Evolutionary conservation across 2,113 vertebrate species (phyloP).

Genomic region (Melanocharis versteri): DNA sequence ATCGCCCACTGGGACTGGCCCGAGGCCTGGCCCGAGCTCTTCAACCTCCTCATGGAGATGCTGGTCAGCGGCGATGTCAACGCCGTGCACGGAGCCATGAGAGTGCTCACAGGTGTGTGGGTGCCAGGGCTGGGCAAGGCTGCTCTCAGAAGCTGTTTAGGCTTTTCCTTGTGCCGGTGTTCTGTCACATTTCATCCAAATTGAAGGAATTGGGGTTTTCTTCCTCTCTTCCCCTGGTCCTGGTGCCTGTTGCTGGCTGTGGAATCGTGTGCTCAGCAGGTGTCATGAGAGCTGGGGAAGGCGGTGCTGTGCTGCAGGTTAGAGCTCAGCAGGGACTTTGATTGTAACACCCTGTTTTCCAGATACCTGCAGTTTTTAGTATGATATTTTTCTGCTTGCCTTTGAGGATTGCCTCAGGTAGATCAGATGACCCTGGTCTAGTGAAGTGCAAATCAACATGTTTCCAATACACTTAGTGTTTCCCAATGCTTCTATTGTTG

Average conservation of each 20-base stretch:
- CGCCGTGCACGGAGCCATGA: conserved; percentile 96
- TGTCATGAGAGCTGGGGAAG: neutral
- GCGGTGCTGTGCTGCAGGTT: neutral
- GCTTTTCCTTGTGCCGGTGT: neutral
- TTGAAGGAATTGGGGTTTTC: neutral
- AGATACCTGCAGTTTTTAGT: neutral
- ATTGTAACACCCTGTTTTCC: neutral
- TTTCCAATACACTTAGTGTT: neutral
- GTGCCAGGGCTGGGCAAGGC: fast-evolving
- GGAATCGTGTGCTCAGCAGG: neutral
- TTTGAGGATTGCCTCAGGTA: neutral
- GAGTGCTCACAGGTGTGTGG: conserved; percentile 90
- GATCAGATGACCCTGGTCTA: neutral
- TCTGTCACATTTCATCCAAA: neutral
- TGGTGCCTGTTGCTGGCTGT: fast-evolving
- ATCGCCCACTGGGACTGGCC: conserved; percentile 99
- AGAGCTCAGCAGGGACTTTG: neutral
- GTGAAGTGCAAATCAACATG: fast-evolving
- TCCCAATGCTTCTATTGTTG: neutral
- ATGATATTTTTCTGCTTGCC: neutral
- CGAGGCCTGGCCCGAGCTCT: conserved; percentile 96
- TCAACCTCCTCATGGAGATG: conserved; percentile 97
- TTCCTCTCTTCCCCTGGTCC: neutral
- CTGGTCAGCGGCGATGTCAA: conserved; percentile 92
- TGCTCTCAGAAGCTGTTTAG: fast-evolving